These are phyloP conservation scores for Tonatia bakeri DNA, from an alignment of 2,113 vertebrate species.

Conservation along the genomic window DNA sequence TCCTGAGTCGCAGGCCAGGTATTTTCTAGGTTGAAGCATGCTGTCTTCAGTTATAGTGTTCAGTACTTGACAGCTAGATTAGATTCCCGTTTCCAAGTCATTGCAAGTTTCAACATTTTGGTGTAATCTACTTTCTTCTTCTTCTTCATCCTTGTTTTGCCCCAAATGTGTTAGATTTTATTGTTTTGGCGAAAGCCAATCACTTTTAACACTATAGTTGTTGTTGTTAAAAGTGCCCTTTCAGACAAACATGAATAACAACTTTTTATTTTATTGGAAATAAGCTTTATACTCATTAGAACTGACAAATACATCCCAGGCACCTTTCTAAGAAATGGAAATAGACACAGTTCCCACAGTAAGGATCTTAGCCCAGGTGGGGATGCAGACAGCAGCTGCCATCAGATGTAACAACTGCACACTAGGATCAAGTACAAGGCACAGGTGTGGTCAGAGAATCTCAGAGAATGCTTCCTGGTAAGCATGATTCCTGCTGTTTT, in stretches of 20 bases:
- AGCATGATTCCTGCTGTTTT: neutral
- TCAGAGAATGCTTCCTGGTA: neutral
- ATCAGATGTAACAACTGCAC: neutral
- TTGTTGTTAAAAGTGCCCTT: neutral
- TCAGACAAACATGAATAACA: neutral
- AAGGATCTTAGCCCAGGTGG: accelerated
- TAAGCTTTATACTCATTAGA: neutral
- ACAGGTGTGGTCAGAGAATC: neutral
- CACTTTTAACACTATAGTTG: neutral
- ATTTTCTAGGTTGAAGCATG: neutral
- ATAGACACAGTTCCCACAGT: neutral
- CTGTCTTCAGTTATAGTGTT: neutral
- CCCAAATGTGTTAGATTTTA: neutral
- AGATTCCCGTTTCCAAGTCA: neutral
- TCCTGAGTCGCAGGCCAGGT: neutral
- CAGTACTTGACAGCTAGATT: neutral
- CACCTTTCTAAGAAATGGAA: neutral
- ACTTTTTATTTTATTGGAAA: neutral
- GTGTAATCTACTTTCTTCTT: neutral
- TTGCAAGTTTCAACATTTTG: neutral
- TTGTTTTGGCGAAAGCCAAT: neutral
- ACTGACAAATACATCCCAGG: neutral
- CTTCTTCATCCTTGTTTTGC: neutral
- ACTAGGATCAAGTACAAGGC: neutral
- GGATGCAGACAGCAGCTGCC: neutral